Conservation (phyloP, 2,797 vertebrate species). For the Anguilla marmorata region DNA sequence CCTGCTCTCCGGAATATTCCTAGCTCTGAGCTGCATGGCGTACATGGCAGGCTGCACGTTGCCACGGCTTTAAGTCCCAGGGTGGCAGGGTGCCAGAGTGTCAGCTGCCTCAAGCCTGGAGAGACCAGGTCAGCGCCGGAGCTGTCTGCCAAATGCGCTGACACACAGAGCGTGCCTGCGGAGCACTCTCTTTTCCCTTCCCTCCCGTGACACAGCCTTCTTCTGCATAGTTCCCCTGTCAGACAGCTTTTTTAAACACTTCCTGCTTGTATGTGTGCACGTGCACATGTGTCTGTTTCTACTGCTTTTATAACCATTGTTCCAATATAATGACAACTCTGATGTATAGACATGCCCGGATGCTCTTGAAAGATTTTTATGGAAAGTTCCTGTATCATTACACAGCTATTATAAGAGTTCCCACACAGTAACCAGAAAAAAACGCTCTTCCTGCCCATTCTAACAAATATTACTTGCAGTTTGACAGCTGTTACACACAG, state of each 20-base stretch:
- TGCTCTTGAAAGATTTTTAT: background rate
- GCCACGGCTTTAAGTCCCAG: conserved; percentile 58
- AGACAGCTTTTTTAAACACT: background rate
- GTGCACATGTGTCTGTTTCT: background rate
- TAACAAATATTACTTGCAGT: background rate
- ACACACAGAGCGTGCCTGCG: conserved; percentile 29
- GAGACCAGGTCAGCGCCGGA: conserved; percentile 64
- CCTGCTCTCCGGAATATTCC: conserved; percentile 54
- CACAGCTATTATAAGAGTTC: background rate
- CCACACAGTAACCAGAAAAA: background rate
- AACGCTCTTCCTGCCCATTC: background rate
- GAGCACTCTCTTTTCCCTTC: background rate
- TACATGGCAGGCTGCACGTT: conserved; percentile 74
- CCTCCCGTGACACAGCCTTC: conserved; percentile 26
- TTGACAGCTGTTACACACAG: background rate
- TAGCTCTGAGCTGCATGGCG: conserved; percentile 43
- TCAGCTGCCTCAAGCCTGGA: conserved; percentile 68
- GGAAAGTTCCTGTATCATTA: conserved; percentile 50
- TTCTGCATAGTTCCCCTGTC: conserved; percentile 19
- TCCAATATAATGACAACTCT: no score
- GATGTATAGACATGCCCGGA: background rate
- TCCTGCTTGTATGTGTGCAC: background rate
- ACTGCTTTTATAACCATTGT: background rate
- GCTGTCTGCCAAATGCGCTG: conserved; percentile 49
- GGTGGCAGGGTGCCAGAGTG: conserved; percentile 61